phyloP scores from a whole-genome alignment of 2,888 invertebrate genomes.

The Liopterus haemorrhoidalis region DNA sequence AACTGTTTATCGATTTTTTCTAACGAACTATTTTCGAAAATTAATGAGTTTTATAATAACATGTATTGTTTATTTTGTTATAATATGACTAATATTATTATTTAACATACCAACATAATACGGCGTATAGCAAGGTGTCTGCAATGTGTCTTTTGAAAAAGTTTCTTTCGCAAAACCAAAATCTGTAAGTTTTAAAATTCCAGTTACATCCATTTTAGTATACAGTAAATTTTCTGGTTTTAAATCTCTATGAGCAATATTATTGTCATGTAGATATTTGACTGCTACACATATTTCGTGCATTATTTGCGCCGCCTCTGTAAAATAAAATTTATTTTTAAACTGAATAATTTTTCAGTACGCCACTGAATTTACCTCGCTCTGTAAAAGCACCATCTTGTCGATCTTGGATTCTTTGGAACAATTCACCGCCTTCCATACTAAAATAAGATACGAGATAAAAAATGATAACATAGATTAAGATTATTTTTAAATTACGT shows the following conservation, averaged over 20 bases:
- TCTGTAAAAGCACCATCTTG: slow-evolving; percentile 95
- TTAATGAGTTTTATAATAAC: too few relatives aligned
- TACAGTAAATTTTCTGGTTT: slow-evolving; percentile 97
- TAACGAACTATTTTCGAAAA: too few relatives aligned
- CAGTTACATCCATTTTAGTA: slow-evolving; percentile 65
- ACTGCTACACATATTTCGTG: slow-evolving; percentile 94
- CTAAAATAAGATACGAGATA: slow-evolving; percentile 43
- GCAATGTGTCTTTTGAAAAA: slow-evolving; percentile 74
- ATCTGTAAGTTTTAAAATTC: slow-evolving; percentile 92
- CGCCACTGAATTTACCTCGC: slow-evolving; percentile 53
- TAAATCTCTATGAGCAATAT: slow-evolving; percentile 95
- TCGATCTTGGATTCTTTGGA: slow-evolving; percentile 92
- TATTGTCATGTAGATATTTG: slow-evolving; percentile 84
- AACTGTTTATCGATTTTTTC: too few relatives aligned
- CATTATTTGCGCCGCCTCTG: slow-evolving; percentile 92
- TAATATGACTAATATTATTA: neutral
- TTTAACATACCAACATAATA: slow-evolving; percentile 85
- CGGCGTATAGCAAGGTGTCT: slow-evolving; percentile 98
- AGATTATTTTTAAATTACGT: too few relatives aligned
- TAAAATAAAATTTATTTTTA: slow-evolving; percentile 28
- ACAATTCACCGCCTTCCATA: slow-evolving; percentile 98
- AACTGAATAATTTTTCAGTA: too few relatives aligned
- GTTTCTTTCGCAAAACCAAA: slow-evolving; percentile 99
- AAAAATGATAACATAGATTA: too few relatives aligned
- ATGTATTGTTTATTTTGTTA: slow-evolving; percentile 1